Evolutionary conservation across 2,113 vertebrate genomes (phyloP).

Genomic region (Henicopernis longicauda): DNA sequence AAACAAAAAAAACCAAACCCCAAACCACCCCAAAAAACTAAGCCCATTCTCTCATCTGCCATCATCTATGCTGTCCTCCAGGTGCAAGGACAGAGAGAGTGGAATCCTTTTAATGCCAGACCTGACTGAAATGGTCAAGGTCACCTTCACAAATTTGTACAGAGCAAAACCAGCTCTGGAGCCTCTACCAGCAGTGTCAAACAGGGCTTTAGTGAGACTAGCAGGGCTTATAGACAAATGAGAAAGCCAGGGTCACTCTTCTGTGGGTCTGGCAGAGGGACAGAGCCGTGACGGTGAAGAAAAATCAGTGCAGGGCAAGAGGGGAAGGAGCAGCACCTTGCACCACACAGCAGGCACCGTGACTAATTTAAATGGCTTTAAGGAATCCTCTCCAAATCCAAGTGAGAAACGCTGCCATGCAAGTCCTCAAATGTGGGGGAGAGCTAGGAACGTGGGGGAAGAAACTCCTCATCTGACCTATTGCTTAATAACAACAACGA

Average conservation of each 20-base stretch:
- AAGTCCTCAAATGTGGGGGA: neutral
- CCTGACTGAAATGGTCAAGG: neutral
- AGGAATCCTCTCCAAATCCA: neutral
- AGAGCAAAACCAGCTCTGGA: neutral
- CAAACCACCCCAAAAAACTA: neutral
- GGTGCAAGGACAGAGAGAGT: neutral
- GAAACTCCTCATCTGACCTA: conserved; percentile 5
- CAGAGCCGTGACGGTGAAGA: neutral
- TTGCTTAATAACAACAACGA: neutral
- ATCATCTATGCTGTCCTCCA: neutral
- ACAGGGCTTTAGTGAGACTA: neutral
- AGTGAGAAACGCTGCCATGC: neutral
- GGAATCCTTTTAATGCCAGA: neutral
- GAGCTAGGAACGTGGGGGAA: neutral
- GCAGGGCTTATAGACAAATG: rapidly evolving
- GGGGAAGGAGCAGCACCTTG: neutral
- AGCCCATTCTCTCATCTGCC: neutral
- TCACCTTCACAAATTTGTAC: neutral
- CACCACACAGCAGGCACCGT: neutral
- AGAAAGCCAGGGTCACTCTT: neutral
- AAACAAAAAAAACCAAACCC: neutral
- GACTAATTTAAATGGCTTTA: neutral
- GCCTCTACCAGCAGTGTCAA: neutral
- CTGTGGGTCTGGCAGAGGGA: neutral
- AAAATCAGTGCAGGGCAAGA: neutral